These are phyloP conservation scores for Sarcophaga subvicina DNA, from an alignment of 2,888 invertebrate genomes.

Conservation along the genomic window DNA sequence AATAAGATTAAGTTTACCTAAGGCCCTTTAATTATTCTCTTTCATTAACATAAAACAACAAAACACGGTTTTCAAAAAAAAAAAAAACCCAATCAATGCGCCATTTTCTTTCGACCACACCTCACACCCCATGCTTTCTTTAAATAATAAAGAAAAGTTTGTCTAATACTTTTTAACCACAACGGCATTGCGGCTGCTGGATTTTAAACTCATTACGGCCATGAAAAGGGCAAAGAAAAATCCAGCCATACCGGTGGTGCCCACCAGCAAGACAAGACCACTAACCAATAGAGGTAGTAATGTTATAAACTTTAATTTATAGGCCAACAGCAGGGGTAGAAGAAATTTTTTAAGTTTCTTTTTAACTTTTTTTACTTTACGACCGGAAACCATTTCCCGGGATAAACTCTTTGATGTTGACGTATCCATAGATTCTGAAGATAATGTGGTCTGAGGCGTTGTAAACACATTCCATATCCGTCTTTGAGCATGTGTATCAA, in stretches of 20 bases:
- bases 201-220: constrained; percentile 86
- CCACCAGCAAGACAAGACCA: constrained; percentile 87
- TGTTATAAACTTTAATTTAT: constrained; percentile 91
- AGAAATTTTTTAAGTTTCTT: constrained; percentile 87
- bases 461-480: constrained; percentile 9
- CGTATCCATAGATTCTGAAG: background rate
- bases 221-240: constrained; percentile 94
- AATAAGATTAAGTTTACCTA: too few relatives aligned
- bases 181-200: constrained; percentile 71
- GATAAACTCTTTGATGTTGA: constrained; percentile 13
- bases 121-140: too few relatives aligned
- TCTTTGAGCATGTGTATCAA: background rate
- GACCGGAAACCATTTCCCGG: constrained; percentile 66
- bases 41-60: too few relatives aligned
- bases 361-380: constrained; percentile 82
- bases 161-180: constrained; percentile 71
- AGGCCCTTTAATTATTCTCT: too few relatives aligned
- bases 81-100: too few relatives aligned
- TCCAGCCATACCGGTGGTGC: constrained; percentile 91
- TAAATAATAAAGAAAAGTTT: background rate
- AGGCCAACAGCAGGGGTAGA: constrained; percentile 89
- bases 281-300: constrained; percentile 90
- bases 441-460: background rate
- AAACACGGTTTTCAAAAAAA: too few relatives aligned
- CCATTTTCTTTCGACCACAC: background rate